Conservation (phyloP, 2,113 vertebrate genomes). For the Diadophis punctatus region DNA sequence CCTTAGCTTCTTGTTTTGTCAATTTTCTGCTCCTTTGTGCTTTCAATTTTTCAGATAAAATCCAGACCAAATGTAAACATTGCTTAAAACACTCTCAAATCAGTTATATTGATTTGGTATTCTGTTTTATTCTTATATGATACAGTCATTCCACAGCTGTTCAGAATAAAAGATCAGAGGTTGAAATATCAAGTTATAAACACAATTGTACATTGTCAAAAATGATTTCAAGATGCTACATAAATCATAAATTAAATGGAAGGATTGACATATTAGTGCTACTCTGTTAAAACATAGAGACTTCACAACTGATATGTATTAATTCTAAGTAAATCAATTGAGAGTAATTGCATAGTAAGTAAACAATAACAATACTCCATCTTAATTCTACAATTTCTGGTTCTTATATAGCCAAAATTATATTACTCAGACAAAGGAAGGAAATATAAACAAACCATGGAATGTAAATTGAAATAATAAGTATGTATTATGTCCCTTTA, state of each 20-base stretch:
- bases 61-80: conserved; percentile 52
- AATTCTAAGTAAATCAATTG: background rate
- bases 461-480: background rate
- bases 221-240: background rate
- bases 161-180: conserved; percentile 12
- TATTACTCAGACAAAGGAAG: background rate
- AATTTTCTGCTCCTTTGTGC: conserved; percentile 55
- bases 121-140: conserved; percentile 31
- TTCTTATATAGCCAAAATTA: background rate
- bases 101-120: conserved; percentile 41
- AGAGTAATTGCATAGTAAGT: background rate
- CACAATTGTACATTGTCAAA: background rate
- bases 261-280: background rate
- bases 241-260: background rate
- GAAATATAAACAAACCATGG: background rate
- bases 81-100: conserved; percentile 41
- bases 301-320: background rate
- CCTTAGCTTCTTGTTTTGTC: conserved; percentile 54
- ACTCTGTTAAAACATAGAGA: background rate
- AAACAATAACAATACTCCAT: background rate
- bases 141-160: conserved; percentile 15
- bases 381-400: background rate
- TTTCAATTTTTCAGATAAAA: conserved; percentile 46
- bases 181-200: background rate
- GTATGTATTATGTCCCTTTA: background rate